Conservation (phyloP, 2,113 vertebrate species). For the Podarcis raffonei region DNA sequence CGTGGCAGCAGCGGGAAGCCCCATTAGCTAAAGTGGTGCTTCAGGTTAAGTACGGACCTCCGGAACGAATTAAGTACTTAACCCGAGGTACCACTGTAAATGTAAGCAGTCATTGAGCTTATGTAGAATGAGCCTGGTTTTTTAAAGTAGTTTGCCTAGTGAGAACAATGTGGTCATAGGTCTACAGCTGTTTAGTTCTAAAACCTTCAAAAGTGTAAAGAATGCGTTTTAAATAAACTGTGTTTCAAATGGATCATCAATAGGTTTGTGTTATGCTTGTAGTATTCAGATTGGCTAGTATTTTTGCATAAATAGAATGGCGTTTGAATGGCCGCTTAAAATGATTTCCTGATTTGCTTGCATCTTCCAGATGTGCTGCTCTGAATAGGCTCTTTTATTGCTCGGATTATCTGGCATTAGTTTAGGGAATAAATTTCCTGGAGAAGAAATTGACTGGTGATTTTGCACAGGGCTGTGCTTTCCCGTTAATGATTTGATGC, state of each 20-base stretch:
- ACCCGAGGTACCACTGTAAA: not conserved
- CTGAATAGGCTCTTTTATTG: conserved; percentile 25
- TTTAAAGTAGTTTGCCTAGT: fast-evolving
- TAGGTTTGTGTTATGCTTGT: not conserved
- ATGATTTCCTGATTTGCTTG: conserved; percentile 7
- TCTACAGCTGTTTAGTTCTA: not conserved
- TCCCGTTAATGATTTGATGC: conserved; percentile 51
- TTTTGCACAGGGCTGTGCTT: conserved; percentile 31
- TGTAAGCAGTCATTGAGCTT: not conserved
- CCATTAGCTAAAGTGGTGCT: no score
- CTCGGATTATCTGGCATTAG: conserved; percentile 32
- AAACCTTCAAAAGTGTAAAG: not conserved
- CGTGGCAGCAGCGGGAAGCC: no score
- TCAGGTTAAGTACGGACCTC: no score
- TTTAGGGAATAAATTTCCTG: conserved; percentile 53
- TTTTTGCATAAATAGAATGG: not conserved
- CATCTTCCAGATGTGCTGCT: conserved; percentile 5
- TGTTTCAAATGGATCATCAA: not conserved
- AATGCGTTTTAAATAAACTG: fast-evolving
- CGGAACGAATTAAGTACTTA: no score
- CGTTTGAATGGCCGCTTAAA: conserved; percentile 28
- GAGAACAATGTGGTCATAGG: fast-evolving
- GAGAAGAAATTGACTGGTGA: conserved; percentile 2
- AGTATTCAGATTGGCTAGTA: not conserved
- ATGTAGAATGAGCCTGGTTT: not conserved